These are phyloP conservation scores for Tanaodytes sp. DNA, from an alignment of 2,888 invertebrate species.

Conservation along the genomic window DNA sequence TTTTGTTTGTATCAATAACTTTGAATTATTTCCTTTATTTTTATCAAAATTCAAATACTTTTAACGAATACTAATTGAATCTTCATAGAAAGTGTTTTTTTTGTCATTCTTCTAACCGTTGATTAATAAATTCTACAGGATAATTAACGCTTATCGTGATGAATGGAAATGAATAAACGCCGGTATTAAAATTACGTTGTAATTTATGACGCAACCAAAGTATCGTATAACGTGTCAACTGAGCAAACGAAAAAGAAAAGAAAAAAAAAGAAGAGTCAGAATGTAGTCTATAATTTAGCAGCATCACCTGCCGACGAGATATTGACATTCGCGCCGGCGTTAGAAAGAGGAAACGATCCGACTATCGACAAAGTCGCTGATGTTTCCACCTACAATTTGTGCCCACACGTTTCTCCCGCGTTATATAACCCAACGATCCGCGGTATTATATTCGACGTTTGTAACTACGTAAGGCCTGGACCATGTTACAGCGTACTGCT, in stretches of 20 bases:
- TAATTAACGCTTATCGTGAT: no score
- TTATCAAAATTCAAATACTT: no score
- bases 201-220: no score
- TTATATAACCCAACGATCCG: conserved; percentile 45
- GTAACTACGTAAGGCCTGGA: conserved; percentile 46
- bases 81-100: no score
- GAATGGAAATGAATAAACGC: no score
- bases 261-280: conserved; percentile 2
- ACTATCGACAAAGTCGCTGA: conserved; percentile 49
- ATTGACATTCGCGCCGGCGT: conserved; percentile 53
- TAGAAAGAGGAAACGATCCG: conserved; percentile 53
- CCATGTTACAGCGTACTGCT: conserved; percentile 32
- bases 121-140: no score
- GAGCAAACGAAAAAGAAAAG: conserved; percentile 22
- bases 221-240: conserved; percentile 41
- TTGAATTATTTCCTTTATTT: no score
- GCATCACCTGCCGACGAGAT: conserved; percentile 53
- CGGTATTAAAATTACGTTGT: no score
- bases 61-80: no score
- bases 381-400: conserved; percentile 55
- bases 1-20: no score
- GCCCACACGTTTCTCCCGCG: conserved; percentile 51
- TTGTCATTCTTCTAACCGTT: no score
- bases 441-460: conserved; percentile 33
- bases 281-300: conserved; percentile 48